Percentiles rank a stretch among this genome's conserved stretches.
Conservation (phyloP, 2,888 invertebrate genomes). For the Poecilobothrus nobilitatus region DNA sequence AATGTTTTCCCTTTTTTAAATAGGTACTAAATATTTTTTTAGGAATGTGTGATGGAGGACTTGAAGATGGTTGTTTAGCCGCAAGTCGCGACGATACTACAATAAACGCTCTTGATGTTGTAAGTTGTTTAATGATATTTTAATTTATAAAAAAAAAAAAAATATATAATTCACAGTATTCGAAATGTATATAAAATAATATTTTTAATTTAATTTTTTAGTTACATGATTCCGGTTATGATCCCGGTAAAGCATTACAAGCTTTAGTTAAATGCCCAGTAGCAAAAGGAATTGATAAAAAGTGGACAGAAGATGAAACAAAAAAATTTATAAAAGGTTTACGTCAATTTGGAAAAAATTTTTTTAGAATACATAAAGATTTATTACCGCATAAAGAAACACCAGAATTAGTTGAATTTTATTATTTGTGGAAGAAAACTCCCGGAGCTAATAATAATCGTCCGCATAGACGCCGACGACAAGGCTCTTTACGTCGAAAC, state of each 20-base stretch:
- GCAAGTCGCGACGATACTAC: slow-evolving; percentile 96
- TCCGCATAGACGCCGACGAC: slow-evolving; percentile 82
- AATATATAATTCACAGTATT: not conserved
- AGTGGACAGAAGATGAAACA: slow-evolving; percentile 97
- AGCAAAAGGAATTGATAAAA: slow-evolving; percentile 93
- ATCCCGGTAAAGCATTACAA: slow-evolving; percentile 92
- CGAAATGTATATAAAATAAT: not conserved
- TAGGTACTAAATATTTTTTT: slow-evolving; percentile 21
- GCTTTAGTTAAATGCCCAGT: slow-evolving; percentile 95
- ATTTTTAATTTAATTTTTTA: slow-evolving; percentile 36
- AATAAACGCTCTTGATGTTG: slow-evolving; percentile 90
- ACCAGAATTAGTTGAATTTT: slow-evolving; percentile 94
- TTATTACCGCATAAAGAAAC: slow-evolving; percentile 94
- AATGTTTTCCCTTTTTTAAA: no score
- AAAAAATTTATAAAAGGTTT: slow-evolving; percentile 98
- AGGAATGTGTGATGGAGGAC: slow-evolving; percentile 97
- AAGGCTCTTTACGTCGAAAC: slow-evolving; percentile 69
- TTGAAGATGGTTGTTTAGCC: slow-evolving; percentile 94
- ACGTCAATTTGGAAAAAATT: slow-evolving; percentile 97
- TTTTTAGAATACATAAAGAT: slow-evolving; percentile 94
- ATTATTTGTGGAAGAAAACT: slow-evolving; percentile 99
- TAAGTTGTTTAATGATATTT: slow-evolving; percentile 40
- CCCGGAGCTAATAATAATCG: slow-evolving; percentile 95
- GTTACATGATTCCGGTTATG: slow-evolving; percentile 94
- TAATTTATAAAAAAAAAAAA: not conserved